phyloP scores from a whole-genome alignment of 2,113 vertebrate species.

The Pholis gunnellus region DNA sequence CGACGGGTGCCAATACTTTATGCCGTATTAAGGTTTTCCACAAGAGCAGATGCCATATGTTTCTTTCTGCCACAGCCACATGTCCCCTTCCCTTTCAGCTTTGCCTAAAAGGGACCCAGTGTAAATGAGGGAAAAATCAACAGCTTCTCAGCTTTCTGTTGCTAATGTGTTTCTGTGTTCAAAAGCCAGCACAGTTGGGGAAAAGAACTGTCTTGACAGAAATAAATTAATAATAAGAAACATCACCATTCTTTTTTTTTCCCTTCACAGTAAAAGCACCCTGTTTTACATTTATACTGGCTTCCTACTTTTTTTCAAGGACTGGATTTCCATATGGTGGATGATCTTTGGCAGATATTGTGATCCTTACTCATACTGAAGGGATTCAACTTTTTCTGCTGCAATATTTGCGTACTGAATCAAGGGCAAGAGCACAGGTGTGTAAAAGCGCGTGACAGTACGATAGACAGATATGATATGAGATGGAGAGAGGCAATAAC shows the following conservation, averaged over 20 bases:
- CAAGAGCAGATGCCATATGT: conserved; percentile 74
- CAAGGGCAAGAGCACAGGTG: neutral
- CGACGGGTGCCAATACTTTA: conserved; percentile 63
- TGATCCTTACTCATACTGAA: neutral
- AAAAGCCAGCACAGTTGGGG: conserved; percentile 52
- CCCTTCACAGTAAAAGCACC: conserved; percentile 5
- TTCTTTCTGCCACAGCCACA: conserved; percentile 62
- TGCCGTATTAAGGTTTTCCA: conserved; percentile 67
- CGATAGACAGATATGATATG: neutral
- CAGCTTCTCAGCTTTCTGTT: conserved; percentile 39
- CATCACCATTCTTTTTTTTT: neutral
- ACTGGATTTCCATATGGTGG: conserved; percentile 44
- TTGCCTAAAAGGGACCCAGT: conserved; percentile 48
- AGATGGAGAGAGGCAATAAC: neutral
- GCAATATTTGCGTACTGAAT: neutral
- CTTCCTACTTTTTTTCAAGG: conserved; percentile 16
- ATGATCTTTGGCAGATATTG: conserved; percentile 27
- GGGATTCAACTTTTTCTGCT: conserved; percentile 10
- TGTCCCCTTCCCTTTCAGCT: conserved; percentile 58
- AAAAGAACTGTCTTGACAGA: conserved; percentile 36
- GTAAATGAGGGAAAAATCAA: conserved; percentile 52
- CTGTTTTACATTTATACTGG: conserved; percentile 20
- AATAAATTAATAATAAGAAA: conserved; percentile 49
- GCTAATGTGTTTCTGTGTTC: conserved; percentile 56
- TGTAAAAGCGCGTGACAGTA: neutral